phyloP scores from a whole-genome alignment of 2,888 invertebrate genomes.

The Criorhina ranunculi region DNA sequence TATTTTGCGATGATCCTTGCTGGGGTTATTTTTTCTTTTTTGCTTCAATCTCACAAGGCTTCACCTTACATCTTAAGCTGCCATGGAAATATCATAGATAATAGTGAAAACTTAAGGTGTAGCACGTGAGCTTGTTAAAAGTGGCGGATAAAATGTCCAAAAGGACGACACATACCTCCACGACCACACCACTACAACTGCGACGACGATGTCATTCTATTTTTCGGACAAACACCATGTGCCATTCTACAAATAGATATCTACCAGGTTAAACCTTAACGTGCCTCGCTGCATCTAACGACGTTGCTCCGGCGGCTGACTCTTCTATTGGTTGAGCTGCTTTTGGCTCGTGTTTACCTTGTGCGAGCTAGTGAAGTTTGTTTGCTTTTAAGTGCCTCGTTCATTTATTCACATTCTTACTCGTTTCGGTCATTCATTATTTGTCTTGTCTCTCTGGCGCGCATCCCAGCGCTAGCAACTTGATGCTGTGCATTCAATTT shows the following conservation, averaged over 20 bases:
- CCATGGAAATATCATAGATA: constrained; percentile 68
- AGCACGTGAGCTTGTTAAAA: constrained; percentile 63
- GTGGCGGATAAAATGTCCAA: constrained; percentile 57
- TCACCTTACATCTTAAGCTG: constrained; percentile 53
- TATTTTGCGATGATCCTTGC: constrained; percentile 48
- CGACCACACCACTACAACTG: neutral
- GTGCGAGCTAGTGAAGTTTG: constrained; percentile 56
- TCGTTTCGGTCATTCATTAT: constrained; percentile 72
- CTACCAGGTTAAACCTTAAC: constrained; percentile 23
- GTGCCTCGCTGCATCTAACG: constrained; percentile 30
- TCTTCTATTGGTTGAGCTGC: neutral
- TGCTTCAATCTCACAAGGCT: constrained; percentile 38
- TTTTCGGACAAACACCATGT: constrained; percentile 48
- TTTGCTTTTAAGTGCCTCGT: constrained; percentile 73
- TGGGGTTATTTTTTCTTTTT: neutral
- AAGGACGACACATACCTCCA: constrained; percentile 29
- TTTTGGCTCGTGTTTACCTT: constrained; percentile 37
- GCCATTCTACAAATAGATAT: constrained; percentile 31
- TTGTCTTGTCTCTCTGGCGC: constrained; percentile 57
- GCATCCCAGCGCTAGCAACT: constrained; percentile 43
- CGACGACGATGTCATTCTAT: constrained; percentile 50
- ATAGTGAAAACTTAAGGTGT: constrained; percentile 58
- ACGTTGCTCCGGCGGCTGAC: neutral
- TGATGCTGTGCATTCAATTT: constrained; percentile 74
- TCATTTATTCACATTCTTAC: constrained; percentile 73